Percentiles rank a stretch among this genome's conserved stretches.
These are phyloP conservation scores for Ectropis grisescens DNA, from an alignment of 1,140 invertebrate genomes.

Conservation along the genomic window DNA sequence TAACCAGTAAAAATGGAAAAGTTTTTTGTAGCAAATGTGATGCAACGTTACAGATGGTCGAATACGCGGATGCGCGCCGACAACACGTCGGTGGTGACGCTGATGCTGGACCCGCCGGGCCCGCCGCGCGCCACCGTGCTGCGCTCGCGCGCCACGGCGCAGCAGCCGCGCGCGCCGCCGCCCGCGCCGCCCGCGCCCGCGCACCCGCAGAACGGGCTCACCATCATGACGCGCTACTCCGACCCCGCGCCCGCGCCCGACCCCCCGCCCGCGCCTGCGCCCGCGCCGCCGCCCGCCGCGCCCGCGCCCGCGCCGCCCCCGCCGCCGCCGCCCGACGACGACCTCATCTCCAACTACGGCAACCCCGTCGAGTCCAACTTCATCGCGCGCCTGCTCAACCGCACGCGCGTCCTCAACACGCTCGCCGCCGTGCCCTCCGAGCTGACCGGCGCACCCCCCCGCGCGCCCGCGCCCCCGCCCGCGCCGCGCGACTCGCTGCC, in stretches of 20 bases:
- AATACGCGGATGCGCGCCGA: slow-evolving; percentile 89
- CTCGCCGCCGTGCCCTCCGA: slow-evolving; percentile 49
- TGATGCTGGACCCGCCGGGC: slow-evolving; percentile 93
- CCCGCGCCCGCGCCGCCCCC: slow-evolving; percentile 10
- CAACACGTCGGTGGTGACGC: slow-evolving; percentile 94
- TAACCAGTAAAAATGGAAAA: too few relatives aligned
- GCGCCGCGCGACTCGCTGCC: slow-evolving; percentile 3
- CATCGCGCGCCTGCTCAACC: slow-evolving; percentile 52
- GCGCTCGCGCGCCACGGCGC: slow-evolving; percentile 42
- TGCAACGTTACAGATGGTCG: slow-evolving; percentile 76
- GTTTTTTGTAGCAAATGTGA: too few relatives aligned
- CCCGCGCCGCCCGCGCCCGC: slow-evolving; percentile 6
- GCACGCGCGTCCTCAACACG: slow-evolving; percentile 48
- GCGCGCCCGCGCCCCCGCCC: slow-evolving; percentile 12
- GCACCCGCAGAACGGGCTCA: slow-evolving; percentile 43
- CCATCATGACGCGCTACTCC: slow-evolving; percentile 58
- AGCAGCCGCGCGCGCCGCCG: slow-evolving; percentile 17
- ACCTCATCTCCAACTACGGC: slow-evolving; percentile 54
- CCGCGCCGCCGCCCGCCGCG: slow-evolving; percentile 27
- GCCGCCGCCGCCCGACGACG: slow-evolving; percentile 19
- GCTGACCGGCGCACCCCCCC: slow-evolving; percentile 26
- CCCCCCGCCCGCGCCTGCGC: slow-evolving; percentile 14
- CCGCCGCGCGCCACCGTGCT: slow-evolving; percentile 80
- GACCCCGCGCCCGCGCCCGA: slow-evolving; percentile 31
- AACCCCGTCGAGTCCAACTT: slow-evolving; percentile 64